Percentiles rank a stretch among this genome's conserved stretches.
Evolutionary conservation across 1,140 invertebrate species (phyloP).

Genomic region (Rhagoletis pomonella): DNA sequence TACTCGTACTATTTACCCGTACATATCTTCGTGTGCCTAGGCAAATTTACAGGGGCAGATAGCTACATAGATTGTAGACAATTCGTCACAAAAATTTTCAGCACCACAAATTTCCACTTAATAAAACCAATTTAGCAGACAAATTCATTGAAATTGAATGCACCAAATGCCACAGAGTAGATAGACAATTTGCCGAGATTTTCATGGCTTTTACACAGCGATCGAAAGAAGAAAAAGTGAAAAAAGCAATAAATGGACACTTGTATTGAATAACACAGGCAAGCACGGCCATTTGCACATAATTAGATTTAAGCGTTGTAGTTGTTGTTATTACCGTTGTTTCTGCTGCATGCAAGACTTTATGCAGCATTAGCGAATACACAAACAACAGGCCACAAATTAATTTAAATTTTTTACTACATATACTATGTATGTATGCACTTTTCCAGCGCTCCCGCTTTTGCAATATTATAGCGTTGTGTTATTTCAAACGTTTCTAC

Average conservation of each 20-base stretch:
- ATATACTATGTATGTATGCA: neutral
- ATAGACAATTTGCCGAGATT: neutral
- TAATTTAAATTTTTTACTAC: conserved; percentile 1
- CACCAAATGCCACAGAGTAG: neutral
- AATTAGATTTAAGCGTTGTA: conserved; percentile 7
- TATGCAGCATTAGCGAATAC: conserved; percentile 1
- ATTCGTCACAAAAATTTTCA: conserved; percentile 13
- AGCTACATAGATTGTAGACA: neutral
- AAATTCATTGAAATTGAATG: neutral
- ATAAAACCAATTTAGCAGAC: neutral
- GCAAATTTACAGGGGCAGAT: neutral
- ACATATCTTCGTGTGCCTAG: neutral
- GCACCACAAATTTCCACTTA: neutral
- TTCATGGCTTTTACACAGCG: no score
- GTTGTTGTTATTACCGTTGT: conserved; percentile 29
- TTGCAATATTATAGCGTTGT: conserved; percentile 18
- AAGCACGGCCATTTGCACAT: neutral
- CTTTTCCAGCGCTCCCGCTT: conserved; percentile 14
- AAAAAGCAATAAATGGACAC: neutral
- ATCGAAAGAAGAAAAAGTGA: no score
- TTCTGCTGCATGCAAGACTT: neutral
- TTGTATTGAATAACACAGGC: neutral
- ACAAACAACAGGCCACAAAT: neutral
- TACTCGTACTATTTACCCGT: neutral
- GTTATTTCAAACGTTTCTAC: neutral